A percentile compares a stretch with the other conserved stretches of the same genome.
These are phyloP conservation scores for Nymphalis io DNA, from an alignment of 1,140 invertebrate species.

Conservation along the genomic window DNA sequence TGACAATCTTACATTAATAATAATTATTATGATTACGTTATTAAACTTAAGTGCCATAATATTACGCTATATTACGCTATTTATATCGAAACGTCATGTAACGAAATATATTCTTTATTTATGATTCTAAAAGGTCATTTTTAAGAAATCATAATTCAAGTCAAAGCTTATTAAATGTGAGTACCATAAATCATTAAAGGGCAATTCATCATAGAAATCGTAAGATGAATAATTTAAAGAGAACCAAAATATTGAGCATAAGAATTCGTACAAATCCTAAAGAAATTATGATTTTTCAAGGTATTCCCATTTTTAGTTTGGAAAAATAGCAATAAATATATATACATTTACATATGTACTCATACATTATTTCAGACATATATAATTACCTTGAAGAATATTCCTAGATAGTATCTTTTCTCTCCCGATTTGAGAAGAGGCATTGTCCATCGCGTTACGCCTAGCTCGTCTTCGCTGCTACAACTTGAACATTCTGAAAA, in stretches of 20 bases:
- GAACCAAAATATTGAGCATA: too few relatives aligned
- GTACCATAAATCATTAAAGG: not conserved
- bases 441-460: conserved; percentile 91
- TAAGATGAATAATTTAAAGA: too few relatives aligned
- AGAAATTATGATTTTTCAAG: too few relatives aligned
- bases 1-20: conserved; percentile 16
- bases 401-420: conserved; percentile 93
- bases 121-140: conserved; percentile 3
- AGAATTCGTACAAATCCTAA: too few relatives aligned
- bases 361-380: too few relatives aligned
- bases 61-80: conserved; percentile 10
- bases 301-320: too few relatives aligned
- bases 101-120: not conserved
- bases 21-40: conserved; percentile 2
- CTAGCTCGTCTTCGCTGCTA: conserved; percentile 86
- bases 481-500: conserved; percentile 89
- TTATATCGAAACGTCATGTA: not conserved
- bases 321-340: too few relatives aligned
- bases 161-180: not conserved
- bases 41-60: not conserved
- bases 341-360: too few relatives aligned
- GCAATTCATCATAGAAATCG: not conserved
- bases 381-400: conserved; percentile 92
- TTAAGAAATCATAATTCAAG: not conserved
- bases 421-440: conserved; percentile 91